Percentiles rank a stretch among this genome's conserved stretches.
Conservation (phyloP, 2,888 invertebrate genomes). For the Habroteleia sp. region DNA sequence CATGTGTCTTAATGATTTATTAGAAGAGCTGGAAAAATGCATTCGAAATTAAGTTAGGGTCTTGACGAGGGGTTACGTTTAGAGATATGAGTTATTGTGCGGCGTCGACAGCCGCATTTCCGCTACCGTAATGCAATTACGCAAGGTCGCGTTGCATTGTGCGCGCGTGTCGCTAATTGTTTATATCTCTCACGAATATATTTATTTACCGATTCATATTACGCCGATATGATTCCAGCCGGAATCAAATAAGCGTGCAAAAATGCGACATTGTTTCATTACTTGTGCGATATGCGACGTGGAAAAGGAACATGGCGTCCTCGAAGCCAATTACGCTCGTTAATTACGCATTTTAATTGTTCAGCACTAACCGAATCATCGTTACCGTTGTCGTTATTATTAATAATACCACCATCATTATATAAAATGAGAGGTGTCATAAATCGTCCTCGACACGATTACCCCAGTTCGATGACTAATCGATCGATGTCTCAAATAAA, state of each 20-base stretch:
- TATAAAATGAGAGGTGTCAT: not conserved
- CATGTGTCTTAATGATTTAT: too few relatives aligned
- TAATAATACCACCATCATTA: slow-evolving; percentile 9
- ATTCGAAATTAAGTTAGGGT: too few relatives aligned
- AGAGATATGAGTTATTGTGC: slow-evolving; percentile 45
- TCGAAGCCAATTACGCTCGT: slow-evolving; percentile 14
- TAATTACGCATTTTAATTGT: slow-evolving; percentile 25
- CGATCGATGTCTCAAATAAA: not conserved
- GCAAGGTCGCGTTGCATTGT: slow-evolving; percentile 53
- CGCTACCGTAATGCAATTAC: slow-evolving; percentile 57
- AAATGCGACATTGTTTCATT: slow-evolving; percentile 21
- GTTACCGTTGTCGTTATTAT: slow-evolving; percentile 9
- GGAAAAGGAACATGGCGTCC: slow-evolving; percentile 18
- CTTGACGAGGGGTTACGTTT: slow-evolving; percentile 14
- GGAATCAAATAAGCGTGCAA: slow-evolving; percentile 33
- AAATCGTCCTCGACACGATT: slow-evolving; percentile 1
- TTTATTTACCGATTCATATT: slow-evolving; percentile 52
- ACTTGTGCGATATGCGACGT: slow-evolving; percentile 5
- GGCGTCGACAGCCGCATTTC: slow-evolving; percentile 48
- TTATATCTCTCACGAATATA: slow-evolving; percentile 52
- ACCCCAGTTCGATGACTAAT: slow-evolving; percentile 15
- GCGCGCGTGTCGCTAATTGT: slow-evolving; percentile 59
- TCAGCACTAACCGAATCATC: slow-evolving; percentile 11
- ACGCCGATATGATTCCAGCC: slow-evolving; percentile 36
- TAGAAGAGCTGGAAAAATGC: too few relatives aligned